Base-by-base conservation (phyloP, 37 sponge, comb jelly and placozoan species). In the Beroe ovata region DNA sequence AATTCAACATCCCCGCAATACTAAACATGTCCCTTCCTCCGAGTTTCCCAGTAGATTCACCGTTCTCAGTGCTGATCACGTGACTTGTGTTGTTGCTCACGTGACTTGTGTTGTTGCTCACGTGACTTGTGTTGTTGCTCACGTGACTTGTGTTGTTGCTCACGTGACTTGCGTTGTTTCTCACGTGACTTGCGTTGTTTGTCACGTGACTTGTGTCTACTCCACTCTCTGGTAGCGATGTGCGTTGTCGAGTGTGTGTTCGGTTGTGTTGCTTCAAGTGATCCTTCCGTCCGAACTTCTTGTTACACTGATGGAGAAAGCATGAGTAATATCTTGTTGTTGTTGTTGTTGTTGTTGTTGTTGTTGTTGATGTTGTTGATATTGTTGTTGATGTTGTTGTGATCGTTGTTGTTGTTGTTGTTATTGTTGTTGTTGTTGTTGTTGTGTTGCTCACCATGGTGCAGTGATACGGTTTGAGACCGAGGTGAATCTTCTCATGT, bases 221-320 rank as follows among this genome's bases (percentile, higher is more conserved):
- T 21, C 63, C 8, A 4, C 30, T 37, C 36, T 66, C 69, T 1
- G 11, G 8, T 16, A 34, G 16, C 1, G 30, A 18, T 34, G 69
- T 11, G 18, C 18, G 32, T 66, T 66, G 69, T 66, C 84, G 21
- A 39, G 28, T 77, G 84, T 77, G 84, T 3, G 84, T 77, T 25
- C 84, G 39, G 84, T 77, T 42, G 54, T 77, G 84, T 20, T 77
- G 84, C 84, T 77, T 77, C 84, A 77, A 77, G 47, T 77, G 84
- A 41, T 77, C 84, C 84, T 77, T 77, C 47, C 84, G 39, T n/a
- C 84, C 84, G 41, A 77, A 77, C 84, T 77, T 77, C 84, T 77
- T 77, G 28, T 40, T 42, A 20, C 84, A 77, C 84, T 77, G 84
- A 26, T 6, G 34, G 11, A 71, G 29, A 22, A n/a, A 63, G 64